Evolutionary conservation across 1,140 invertebrate genomes (phyloP).

Genomic region (Solenopsis invicta): DNA sequence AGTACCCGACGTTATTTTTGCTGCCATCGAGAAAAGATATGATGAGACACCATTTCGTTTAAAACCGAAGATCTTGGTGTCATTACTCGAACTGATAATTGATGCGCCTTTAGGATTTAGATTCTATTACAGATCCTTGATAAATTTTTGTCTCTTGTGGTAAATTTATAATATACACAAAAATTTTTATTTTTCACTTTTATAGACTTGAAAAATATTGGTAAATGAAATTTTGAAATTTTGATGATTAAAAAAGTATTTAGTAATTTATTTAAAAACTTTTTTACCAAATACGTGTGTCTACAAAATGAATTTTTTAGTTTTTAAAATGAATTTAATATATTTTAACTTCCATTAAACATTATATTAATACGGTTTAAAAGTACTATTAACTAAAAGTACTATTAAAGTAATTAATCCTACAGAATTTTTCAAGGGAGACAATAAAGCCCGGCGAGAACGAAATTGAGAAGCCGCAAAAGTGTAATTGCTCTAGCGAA

Average conservation of each 20-base stretch:
- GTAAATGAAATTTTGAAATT: neutral
- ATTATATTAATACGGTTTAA: constrained; percentile 2
- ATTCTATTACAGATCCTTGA: neutral
- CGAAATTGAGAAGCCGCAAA: constrained; percentile 43
- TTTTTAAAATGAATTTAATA: neutral
- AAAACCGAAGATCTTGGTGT: neutral
- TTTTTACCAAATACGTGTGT: neutral
- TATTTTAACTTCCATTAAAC: neutral
- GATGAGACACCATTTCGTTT: neutral
- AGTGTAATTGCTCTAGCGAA: constrained; percentile 49
- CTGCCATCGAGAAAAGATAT: neutral
- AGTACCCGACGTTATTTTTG: neutral
- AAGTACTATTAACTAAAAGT: constrained; percentile 18
- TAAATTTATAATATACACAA: neutral
- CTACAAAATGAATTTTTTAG: too few species aligned
- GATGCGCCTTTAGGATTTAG: neutral
- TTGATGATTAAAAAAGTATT: neutral
- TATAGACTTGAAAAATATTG: neutral
- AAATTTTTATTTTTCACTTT: neutral
- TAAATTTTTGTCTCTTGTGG: neutral
- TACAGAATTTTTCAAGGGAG: neutral
- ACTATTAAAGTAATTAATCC: constrained; percentile 20
- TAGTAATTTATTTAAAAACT: constrained; percentile 13
- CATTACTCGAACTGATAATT: neutral
- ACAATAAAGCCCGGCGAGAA: neutral